Base-by-base conservation (phyloP, 1,140 invertebrate species). In the Drosophila punjabiensis region DNA sequence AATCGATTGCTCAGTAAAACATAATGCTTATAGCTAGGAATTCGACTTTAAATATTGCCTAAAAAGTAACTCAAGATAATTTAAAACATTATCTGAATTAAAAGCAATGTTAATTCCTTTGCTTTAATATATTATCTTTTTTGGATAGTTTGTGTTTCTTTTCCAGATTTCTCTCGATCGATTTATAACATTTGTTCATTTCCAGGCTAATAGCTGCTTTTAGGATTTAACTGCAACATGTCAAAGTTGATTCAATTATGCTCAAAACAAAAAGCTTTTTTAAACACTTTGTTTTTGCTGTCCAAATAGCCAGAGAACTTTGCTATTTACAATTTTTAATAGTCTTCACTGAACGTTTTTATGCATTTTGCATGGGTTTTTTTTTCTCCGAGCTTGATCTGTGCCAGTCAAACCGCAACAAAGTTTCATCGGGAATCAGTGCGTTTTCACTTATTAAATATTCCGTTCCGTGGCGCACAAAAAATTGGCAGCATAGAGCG, bases 391-490 rank as follows among this genome's bases (percentile, higher is more conserved):
- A 43, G 10, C 41, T 73, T 73, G 71, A 61, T 60, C 63, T 33
- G 65, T 69, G 65, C 68, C 68, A 69, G 55, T 52, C 55, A 74
- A 74, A 74, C 70, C 70, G 28, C 70, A 74, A 73, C 56, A 62
- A 73, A 73, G 68, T 74, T 74, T 32, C 37, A 43, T 52, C 55
- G 14, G 70, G 37, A 73, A 74, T 74, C 70, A 74, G 52, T 52
- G 68, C 68, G 68, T 59, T 74, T 71, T 52, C 55, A 74, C 70
- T 71, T 74, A 74, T 74, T 74, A 52, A 74, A 74, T 74, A 74
- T 74, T 73, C 68, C 53, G 30, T 33, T 61, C 68, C 53, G 30
- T 33, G 53, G 68, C 24, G 52, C 14, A 32, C 18, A 39, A 67
- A 67, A 76, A 59, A 58, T 68, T 59, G 74, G 73, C 55, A 39